phyloP scores from a whole-genome alignment of 2,113 vertebrate genomes.

The Odontophorus gujanensis region DNA sequence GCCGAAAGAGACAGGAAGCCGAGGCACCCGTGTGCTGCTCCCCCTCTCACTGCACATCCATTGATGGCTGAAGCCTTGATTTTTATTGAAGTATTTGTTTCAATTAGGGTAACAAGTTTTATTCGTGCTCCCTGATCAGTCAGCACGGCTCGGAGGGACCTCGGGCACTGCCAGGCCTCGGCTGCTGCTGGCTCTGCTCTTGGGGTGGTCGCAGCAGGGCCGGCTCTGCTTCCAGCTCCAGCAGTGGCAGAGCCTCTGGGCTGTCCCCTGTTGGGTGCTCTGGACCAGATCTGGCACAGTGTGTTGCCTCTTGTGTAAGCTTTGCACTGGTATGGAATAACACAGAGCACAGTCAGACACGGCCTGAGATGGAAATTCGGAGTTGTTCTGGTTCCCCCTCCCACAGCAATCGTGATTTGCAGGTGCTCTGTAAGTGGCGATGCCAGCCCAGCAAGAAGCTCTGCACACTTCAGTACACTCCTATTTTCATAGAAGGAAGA shows the following conservation, averaged over 20 bases:
- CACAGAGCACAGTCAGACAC: background rate
- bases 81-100: constrained; percentile 79
- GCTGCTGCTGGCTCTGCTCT: fast-evolving
- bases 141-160: background rate
- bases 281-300: background rate
- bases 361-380: constrained; percentile 15
- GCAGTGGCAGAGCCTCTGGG: background rate
- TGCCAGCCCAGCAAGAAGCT: fast-evolving
- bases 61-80: constrained; percentile 83
- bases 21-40: constrained; percentile 78
- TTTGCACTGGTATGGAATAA: background rate
- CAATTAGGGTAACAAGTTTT: constrained; percentile 39
- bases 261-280: fast-evolving
- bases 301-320: background rate
- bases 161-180: background rate
- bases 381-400: background rate
- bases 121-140: constrained; percentile 45
- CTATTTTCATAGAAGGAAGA: background rate
- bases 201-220: background rate
- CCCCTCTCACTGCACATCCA: constrained; percentile 78
- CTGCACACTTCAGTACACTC: background rate
- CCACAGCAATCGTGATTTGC: background rate
- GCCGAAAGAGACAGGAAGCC: constrained; percentile 80
- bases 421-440: fast-evolving
- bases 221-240: background rate